Evolutionary conservation across 2,797 vertebrate species (phyloP), one percentile per base, ranked within the genome.

Genomic region (Lagodon rhomboides): DNA sequence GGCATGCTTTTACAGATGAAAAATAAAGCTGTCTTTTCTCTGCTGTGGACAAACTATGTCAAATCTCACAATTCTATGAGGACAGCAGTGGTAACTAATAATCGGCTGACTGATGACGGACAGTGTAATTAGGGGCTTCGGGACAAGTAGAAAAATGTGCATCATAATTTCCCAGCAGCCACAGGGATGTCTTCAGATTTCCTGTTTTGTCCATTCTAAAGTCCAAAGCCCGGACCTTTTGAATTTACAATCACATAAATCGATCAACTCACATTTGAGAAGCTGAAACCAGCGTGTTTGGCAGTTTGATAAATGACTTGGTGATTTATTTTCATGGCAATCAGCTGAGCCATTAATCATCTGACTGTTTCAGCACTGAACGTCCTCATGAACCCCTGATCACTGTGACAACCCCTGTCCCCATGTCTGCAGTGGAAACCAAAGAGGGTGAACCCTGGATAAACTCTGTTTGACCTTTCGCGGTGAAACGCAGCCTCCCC

Each of bases 381-480:
- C 47, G 53, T 65, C 53, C 30, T 58, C 10, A 22, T 50, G 12
- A 38, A 7, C 47, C 25, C 22, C 16, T 30, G 11, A 47, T 47
- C 27, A 18, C 16, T 63, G 27, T 16, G 23, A 44, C 58, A 15
- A 4, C 30, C 55, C 17, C 30, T 49, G 58, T 68, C 41, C 56
- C 12, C 17, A 5, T 44, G 23, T 69, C 60, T 56, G 30, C 20
- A 56, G 44, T 22, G 20, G 25, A 58, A 53, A 63, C 59, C 34
- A 25, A 27, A 30, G 50, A 30, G 7, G 16, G 17, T 7, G 18
- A 68, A 38, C 20, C 16, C 20, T 49, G 11, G 3, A 25, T 63
- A 16, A 73, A 55, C 60, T 61, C 63, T 27, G 22, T 47, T 38
- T 80, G 59, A 75, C 61, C 69, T 74, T 20, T 41, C n/a, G 18